Evolutionary conservation across 1,140 invertebrate species (phyloP).

Genomic region (Drosophila quadrilineata): DNA sequence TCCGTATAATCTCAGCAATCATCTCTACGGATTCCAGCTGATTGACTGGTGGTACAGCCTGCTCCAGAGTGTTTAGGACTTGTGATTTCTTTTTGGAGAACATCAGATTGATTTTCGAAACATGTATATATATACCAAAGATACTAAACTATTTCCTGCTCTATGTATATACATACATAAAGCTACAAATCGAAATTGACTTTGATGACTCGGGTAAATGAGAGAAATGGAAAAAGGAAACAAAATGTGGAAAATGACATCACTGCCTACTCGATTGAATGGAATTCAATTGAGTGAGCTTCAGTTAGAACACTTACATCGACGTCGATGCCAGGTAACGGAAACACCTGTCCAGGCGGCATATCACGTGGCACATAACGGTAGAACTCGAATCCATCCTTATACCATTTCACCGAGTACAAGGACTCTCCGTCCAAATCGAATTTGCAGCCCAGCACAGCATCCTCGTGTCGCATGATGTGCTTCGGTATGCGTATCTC

Average conservation of each 20-base stretch:
- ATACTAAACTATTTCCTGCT: constrained; percentile 24
- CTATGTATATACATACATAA: too few relatives aligned
- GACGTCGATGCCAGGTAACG: constrained; percentile 89
- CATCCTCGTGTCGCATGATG: constrained; percentile 86
- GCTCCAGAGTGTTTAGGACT: constrained; percentile 49
- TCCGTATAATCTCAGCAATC: constrained; percentile 46
- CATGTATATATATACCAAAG: constrained; percentile 13
- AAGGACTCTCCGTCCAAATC: constrained; percentile 90
- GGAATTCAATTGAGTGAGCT: constrained; percentile 7
- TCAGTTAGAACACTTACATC: constrained; percentile 84
- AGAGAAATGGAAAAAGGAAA: neutral
- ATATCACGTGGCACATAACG: constrained; percentile 88
- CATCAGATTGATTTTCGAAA: constrained; percentile 30
- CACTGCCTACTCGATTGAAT: constrained; percentile 20
- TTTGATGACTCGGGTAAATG: neutral
- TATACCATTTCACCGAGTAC: constrained; percentile 94
- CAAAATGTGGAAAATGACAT: neutral
- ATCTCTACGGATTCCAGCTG: constrained; percentile 36
- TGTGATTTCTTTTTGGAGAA: constrained; percentile 54
- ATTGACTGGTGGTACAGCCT: constrained; percentile 34
- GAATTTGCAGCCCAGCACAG: constrained; percentile 89
- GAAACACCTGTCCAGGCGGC: constrained; percentile 88
- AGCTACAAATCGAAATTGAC: neutral
- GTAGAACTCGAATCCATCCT: constrained; percentile 93
- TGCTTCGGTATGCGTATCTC: constrained; percentile 87